Conservation (phyloP, 1,140 invertebrate genomes). For the Euglossa dilemma region DNA sequence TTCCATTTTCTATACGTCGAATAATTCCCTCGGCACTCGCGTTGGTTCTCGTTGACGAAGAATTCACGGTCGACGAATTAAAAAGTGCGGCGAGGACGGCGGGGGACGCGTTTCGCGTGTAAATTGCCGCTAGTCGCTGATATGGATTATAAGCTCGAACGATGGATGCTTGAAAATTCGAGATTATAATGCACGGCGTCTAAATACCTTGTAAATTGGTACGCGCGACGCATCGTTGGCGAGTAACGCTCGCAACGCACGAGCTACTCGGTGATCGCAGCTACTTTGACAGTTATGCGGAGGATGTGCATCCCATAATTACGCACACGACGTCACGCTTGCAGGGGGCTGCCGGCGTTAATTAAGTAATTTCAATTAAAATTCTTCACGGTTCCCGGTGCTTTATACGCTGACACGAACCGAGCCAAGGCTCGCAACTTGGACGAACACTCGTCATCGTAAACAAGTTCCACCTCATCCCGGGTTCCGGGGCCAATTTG, state of each 20-base stretch:
- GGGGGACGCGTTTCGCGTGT: neutral
- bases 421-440: conserved; percentile 40
- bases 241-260: neutral
- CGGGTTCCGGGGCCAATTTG: conserved; percentile 55
- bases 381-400: conserved; percentile 62
- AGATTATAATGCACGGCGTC: conserved; percentile 18
- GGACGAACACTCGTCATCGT: conserved; percentile 64
- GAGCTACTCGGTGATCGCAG: conserved; percentile 21
- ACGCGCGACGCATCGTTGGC: neutral
- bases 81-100: too few relatives aligned
- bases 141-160: conserved; percentile 16
- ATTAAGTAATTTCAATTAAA: conserved; percentile 75
- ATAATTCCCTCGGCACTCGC: neutral
- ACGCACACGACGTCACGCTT: conserved; percentile 24
- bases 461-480: conserved; percentile 56
- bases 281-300: conserved; percentile 49
- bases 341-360: conserved; percentile 36
- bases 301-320: conserved; percentile 36
- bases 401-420: conserved; percentile 55
- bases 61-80: too few relatives aligned
- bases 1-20: neutral
- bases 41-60: too few relatives aligned
- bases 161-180: neutral
- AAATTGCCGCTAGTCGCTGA: conserved; percentile 7
- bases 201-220: conserved; percentile 46